Evolutionary conservation across 1,140 invertebrate genomes (phyloP).

Genomic region (Drosophila sucinea): DNA sequence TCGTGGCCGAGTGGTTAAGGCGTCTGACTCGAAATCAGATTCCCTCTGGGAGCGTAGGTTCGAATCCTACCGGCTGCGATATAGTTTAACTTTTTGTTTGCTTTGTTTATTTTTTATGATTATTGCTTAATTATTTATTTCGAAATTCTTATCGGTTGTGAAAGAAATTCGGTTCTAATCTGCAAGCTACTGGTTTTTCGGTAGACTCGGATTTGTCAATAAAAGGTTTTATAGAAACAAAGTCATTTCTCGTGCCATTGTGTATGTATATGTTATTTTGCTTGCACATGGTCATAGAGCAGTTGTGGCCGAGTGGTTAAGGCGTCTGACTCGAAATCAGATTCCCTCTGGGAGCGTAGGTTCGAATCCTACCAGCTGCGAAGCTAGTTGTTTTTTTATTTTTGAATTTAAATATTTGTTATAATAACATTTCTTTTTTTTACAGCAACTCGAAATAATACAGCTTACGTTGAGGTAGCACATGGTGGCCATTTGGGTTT

Average conservation of each 20-base stretch:
- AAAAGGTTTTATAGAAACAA: too few species aligned
- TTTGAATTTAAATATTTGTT: slow-evolving; percentile 71
- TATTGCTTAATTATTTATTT: too few species aligned
- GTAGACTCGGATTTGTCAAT: too few species aligned
- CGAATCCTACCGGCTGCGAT: slow-evolving; percentile 89
- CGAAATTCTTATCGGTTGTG: too few species aligned
- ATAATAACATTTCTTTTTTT: slow-evolving; percentile 75
- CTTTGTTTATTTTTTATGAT: too few species aligned
- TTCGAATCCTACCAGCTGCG: slow-evolving; percentile 91
- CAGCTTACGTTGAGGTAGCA: slow-evolving; percentile 90
- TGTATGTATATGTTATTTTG: too few species aligned
- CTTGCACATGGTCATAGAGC: slow-evolving; percentile 66
- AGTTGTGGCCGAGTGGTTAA: slow-evolving; percentile 94
- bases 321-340: slow-evolving; percentile 94
- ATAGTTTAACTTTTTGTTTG: too few species aligned
- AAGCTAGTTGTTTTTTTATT: slow-evolving; percentile 5
- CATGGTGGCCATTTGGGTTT: slow-evolving; percentile 97
- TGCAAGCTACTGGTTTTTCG: too few species aligned
- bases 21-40: slow-evolving; percentile 94
- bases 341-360: slow-evolving; percentile 93
- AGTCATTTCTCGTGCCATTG: not conserved
- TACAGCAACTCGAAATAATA: slow-evolving; percentile 88
- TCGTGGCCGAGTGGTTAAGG: slow-evolving; percentile 94
- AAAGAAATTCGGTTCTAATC: too few species aligned
- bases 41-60: slow-evolving; percentile 93